These are phyloP conservation scores for Drosophila murphyi DNA, from an alignment of 1,140 invertebrate genomes.

Conservation along the genomic window DNA sequence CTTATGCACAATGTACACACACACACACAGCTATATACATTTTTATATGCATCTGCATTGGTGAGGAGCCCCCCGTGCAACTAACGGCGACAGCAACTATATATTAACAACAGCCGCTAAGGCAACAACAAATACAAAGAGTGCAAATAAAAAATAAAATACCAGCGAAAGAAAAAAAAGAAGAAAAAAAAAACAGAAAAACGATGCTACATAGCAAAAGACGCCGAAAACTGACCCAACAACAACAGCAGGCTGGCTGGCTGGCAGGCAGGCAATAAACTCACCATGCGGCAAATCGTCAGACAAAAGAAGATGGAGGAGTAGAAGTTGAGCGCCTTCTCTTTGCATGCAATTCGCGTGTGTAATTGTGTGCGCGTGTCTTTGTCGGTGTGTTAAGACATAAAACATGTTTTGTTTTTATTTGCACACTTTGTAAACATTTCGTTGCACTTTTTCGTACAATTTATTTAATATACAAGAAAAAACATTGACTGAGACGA, in stretches of 20 bases:
- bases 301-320: constrained; percentile 82
- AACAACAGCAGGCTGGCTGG: constrained; percentile 38
- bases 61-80: constrained; percentile 23
- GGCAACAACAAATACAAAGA: constrained; percentile 49
- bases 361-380: constrained; percentile 51
- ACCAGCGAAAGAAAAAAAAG: constrained; percentile 11
- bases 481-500: constrained; percentile 50
- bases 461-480: constrained; percentile 45
- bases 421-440: constrained; percentile 62
- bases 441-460: constrained; percentile 56
- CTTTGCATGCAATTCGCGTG: constrained; percentile 72
- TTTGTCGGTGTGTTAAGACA: constrained; percentile 49
- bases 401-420: constrained; percentile 57
- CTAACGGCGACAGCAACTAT: constrained; percentile 28
- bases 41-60: constrained; percentile 35
- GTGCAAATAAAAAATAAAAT: constrained; percentile 18
- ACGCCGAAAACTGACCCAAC: constrained; percentile 71
- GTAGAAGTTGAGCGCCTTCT: constrained; percentile 73
- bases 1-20: constrained; percentile 21
- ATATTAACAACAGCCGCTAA: constrained; percentile 5
- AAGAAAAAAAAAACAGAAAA: constrained; percentile 17
- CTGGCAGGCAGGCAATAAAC: constrained; percentile 57
- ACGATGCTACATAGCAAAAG: constrained; percentile 40
- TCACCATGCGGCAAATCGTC: constrained; percentile 81
- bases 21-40: neutral